Evolutionary conservation across 2,797 vertebrate genomes (phyloP), one percentile per base, ranked within the genome.

Genomic region (Sebastes vulpes): DNA sequence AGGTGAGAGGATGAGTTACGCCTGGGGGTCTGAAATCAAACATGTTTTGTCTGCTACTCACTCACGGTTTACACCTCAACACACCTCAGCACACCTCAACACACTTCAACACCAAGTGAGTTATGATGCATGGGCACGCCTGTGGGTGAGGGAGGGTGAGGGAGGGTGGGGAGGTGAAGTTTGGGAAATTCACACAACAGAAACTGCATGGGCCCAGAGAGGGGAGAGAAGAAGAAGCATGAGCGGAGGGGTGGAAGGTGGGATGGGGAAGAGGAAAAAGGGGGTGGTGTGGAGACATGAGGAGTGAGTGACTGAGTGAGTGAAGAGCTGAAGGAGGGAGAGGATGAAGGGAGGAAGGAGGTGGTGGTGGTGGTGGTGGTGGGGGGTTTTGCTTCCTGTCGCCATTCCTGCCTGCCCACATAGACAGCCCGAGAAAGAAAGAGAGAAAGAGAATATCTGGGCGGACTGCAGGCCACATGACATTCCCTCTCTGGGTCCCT

Each of bases 381-480:
- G 25, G 31, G 75, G 86, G 7, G 46, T 0, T 65, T 60, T 81
- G 88, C 92, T 96, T 96, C 95, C 95, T 94, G 95, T 95, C 95
- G 93, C 95, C 93, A 94, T 96, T 96, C 95, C 93, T 94, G 88
- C 93, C 91, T 94, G 94, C 96, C 96, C 96, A 96, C 96, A 96
- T 95, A 95, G 95, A 94, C 94, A 91, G 90, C 83, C 85, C 65
- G 73, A 90, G 89, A 88, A 86, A 84, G 85, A 92, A 78, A 83
- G 85, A 86, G 83, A 89, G 90, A 90, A 61, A 79, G 84, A 91
- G 88, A 90, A 80, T 81, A 92, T 90, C 87, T 92, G 94, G 95
- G 95, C 89, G 88, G 95, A 95, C 94, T 96, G 93, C 89, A 93
- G 94, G 94, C 96, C 96, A 96, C 96, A 96, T 96, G 94, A 95